A percentile compares a stretch with the other conserved stretches of the same genome.
Conservation (phyloP, 2,888 invertebrate genomes). For the Horisme vitalbata region DNA sequence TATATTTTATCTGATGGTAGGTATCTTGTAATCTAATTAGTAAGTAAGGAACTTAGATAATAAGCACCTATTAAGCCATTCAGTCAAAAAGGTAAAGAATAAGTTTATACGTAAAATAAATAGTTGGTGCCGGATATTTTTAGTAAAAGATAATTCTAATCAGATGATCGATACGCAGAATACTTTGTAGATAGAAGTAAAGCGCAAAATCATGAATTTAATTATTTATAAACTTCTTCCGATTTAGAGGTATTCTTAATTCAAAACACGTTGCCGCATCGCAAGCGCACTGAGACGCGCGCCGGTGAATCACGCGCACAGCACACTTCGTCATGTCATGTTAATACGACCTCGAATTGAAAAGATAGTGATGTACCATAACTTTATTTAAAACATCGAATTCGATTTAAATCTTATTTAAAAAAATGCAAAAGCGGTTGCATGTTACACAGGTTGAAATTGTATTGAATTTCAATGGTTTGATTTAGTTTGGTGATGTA, state of each 20-base stretch:
- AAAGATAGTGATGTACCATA: conserved; percentile 49
- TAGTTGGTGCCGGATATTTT: too few relatives aligned
- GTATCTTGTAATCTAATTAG: not conserved
- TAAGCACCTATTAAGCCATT: too few relatives aligned
- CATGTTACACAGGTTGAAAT: too few relatives aligned
- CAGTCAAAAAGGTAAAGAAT: too few relatives aligned
- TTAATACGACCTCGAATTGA: conserved; percentile 66
- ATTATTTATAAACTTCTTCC: not conserved
- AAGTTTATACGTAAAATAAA: too few relatives aligned
- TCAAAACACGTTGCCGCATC: conserved; percentile 45
- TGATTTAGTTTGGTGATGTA: conserved; percentile 1
- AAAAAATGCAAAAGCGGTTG: not conserved
- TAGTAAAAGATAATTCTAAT: too few relatives aligned
- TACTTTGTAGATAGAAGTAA: too few relatives aligned
- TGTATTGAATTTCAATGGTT: not conserved
- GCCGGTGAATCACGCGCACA: conserved; percentile 68
- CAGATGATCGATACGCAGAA: not conserved
- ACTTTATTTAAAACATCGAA: conserved; percentile 39
- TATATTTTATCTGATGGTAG: not conserved
- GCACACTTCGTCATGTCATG: conserved; percentile 66
- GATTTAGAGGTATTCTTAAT: conserved; percentile 9
- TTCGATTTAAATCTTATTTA: not conserved
- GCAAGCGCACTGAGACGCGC: conserved; percentile 52
- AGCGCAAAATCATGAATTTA: too few relatives aligned
- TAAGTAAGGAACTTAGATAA: too few relatives aligned